Evolutionary conservation across 2,113 vertebrate species (phyloP).

Genomic region (Sialia sialis): DNA sequence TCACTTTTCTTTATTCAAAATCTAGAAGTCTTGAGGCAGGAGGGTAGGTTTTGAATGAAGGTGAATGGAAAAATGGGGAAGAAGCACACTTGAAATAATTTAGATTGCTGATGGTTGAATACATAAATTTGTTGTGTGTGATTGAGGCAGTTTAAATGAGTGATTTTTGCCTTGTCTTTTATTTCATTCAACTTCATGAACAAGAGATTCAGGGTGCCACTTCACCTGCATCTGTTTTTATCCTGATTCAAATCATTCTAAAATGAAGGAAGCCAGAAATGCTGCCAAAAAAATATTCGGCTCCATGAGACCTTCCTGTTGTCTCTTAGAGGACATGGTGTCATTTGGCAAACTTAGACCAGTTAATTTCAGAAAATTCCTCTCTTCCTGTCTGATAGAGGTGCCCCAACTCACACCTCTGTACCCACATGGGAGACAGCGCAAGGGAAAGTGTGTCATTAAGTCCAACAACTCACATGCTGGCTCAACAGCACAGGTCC

Average conservation of each 20-base stretch:
- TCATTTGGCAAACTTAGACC: not conserved
- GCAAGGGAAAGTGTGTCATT: not conserved
- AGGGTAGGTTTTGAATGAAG: not conserved
- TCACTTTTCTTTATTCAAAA: not conserved
- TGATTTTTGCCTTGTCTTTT: not conserved
- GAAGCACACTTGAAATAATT: not conserved
- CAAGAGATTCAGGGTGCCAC: not conserved
- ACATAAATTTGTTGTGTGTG: not conserved
- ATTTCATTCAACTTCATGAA: not conserved
- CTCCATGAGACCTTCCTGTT: not conserved
- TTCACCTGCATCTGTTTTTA: not conserved
- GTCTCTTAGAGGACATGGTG: not conserved
- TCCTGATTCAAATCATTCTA: not conserved
- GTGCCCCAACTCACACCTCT: not conserved
- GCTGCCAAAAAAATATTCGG: not conserved
- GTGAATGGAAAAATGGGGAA: not conserved
- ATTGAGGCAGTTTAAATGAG: not conserved
- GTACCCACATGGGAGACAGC: fast-evolving
- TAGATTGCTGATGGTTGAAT: not conserved
- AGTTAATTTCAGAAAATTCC: not conserved
- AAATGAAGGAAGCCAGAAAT: not conserved
- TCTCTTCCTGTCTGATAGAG: not conserved
- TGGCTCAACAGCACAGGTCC: not conserved
- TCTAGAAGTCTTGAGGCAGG: not conserved
- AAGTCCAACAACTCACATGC: not conserved